These are phyloP conservation scores for Sphaeridia pumilis DNA, from an alignment of 2,888 invertebrate genomes.

Conservation along the genomic window DNA sequence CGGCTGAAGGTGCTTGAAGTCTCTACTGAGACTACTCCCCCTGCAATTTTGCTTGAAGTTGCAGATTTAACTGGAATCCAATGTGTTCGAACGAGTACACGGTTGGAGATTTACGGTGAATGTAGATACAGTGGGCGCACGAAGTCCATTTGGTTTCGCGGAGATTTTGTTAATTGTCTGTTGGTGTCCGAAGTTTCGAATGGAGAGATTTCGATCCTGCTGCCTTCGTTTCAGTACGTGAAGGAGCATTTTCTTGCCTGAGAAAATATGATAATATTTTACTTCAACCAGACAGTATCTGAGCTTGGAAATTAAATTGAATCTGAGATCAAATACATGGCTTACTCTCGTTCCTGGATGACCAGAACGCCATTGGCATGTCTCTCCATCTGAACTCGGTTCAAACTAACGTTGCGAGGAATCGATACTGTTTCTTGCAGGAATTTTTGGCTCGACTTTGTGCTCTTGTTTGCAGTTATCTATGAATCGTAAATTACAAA, in stretches of 20 bases:
- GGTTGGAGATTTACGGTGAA: slow-evolving; percentile 10
- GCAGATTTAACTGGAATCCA: slow-evolving; percentile 6
- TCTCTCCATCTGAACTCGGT: slow-evolving; percentile 26
- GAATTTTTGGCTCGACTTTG: slow-evolving; percentile 20
- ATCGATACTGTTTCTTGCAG: slow-evolving; percentile 27
- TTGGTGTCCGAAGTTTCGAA: slow-evolving; percentile 8
- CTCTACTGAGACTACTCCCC: neutral
- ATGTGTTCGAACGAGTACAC: slow-evolving; percentile 9
- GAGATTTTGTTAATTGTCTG: slow-evolving; percentile 4
- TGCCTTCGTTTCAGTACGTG: slow-evolving; percentile 1
- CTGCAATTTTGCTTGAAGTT: slow-evolving; percentile 4
- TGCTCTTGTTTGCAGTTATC: slow-evolving; percentile 20
- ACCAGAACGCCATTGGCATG: slow-evolving; percentile 21
- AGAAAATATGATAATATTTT: neutral
- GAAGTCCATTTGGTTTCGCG: slow-evolving; percentile 13
- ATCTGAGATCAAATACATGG: neutral
- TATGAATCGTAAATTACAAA: neutral
- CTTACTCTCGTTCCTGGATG: slow-evolving; percentile 20
- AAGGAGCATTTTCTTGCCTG: neutral
- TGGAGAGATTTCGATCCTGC: slow-evolving; percentile 4
- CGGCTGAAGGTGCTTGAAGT: neutral
- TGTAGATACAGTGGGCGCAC: neutral
- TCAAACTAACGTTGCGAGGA: slow-evolving; percentile 21
- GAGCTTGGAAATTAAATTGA: neutral
- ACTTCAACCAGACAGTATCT: neutral